Base-by-base conservation (phyloP, 2,113 vertebrate genomes). In the Sinosuthora webbiana region DNA sequence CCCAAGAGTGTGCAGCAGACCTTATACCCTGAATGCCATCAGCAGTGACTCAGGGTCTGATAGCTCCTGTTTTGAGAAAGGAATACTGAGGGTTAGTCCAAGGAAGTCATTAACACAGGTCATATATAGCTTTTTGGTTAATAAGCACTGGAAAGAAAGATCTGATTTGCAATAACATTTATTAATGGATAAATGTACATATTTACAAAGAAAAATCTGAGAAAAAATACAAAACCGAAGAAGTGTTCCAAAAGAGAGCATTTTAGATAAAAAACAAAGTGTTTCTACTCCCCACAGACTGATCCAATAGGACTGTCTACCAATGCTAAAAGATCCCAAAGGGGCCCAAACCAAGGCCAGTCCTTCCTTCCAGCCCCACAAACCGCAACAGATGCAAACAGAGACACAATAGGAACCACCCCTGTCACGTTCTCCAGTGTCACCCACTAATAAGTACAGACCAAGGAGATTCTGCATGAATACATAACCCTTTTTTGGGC, bases 151-250 rank as follows among this genome's bases (percentile, higher is more conserved):
- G 93, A 86, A 97, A 95, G 74, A 83, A 89, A 88, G 87, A 88
- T 90, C 74, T 79, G 94, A 93, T 95, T 95, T 97, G 78, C 83
- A 97, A 4, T 88, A 90, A 94, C 93, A 97, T 97, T 97, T 98
- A 97, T 97, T 98, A 73, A 76, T 73, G 92, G 91, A 83, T 75
- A 95, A 91, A 91, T 95, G 80, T 98, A 97, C 95, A 98, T 95
- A 97, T 96, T 97, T 97, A 98, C 86, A 97, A 70, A 94, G 87
- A 76, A 96, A 96, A 89, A 94, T 28, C 53, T 92, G 79, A 97
- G 93, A 97, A 97, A 95, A 97, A 97, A 97, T 93, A 97, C 87
- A 87, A 94, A 93, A 94, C 87, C 70, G 20, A 97, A 78, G 63
- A 89, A 95, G 90, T 92, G 82, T 96, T 93, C 82, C 67, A 74